Evolutionary conservation across 2,888 invertebrate species (phyloP).

Genomic region (Agonopterix alstromeriana): DNA sequence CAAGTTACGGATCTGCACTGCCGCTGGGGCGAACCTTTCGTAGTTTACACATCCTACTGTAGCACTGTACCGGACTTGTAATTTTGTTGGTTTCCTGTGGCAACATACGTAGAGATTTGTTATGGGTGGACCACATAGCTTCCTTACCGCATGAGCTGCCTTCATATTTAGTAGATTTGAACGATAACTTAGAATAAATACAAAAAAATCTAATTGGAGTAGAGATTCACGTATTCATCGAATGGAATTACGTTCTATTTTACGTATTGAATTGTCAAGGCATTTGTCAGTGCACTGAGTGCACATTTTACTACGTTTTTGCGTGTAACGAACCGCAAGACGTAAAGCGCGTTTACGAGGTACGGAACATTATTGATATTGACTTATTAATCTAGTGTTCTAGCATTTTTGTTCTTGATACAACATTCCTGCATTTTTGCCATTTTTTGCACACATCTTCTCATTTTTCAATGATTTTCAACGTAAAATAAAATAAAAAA

Average conservation of each 20-base stretch:
- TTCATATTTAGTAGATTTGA: constrained; percentile 37
- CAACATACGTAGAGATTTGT: constrained; percentile 31
- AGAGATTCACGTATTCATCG: neutral
- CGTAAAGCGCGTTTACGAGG: too few species aligned
- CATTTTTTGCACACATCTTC: too few species aligned
- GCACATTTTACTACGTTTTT: too few species aligned
- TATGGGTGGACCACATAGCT: constrained; percentile 26
- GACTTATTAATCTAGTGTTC: too few species aligned
- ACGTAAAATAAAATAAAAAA: too few species aligned
- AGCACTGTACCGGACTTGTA: constrained; percentile 51
- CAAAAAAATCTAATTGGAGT: too few species aligned
- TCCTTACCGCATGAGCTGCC: constrained; percentile 35
- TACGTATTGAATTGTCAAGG: neutral
- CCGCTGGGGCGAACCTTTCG: constrained; percentile 31
- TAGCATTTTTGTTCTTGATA: too few species aligned
- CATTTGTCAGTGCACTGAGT: neutral
- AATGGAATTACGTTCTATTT: neutral
- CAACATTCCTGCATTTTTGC: too few species aligned
- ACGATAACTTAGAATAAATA: too few species aligned
- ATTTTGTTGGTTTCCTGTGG: constrained; percentile 28
- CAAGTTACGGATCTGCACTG: constrained; percentile 40
- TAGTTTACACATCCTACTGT: constrained; percentile 32
- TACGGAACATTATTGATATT: too few species aligned
- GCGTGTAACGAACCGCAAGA: too few species aligned
- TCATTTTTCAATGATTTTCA: too few species aligned